Base-by-base conservation (phyloP, 2,888 invertebrate genomes). In the Sarcophaga caerulescens region DNA sequence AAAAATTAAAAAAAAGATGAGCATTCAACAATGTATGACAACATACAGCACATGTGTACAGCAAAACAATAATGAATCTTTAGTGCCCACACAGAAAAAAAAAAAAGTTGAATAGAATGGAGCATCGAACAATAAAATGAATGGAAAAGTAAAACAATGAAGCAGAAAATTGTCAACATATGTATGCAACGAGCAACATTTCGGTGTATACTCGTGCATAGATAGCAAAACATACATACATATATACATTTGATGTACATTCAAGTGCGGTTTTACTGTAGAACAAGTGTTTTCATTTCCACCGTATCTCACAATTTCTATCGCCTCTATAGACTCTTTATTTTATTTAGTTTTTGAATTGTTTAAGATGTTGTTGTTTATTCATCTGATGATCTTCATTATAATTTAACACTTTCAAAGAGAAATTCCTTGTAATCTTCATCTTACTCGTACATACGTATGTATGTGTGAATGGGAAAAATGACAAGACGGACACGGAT, bases 361-460 rank as follows among this genome's bases (percentile, higher is more conserved):
- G 35, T 35, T 35, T 35, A 35, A 35, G 35, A 35, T 35, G 35
- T 10, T 35, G 35, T 35, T 35, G 35, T 35, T 35, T 35, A 73
- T 74, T 83, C 77, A 70, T 84, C 74, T 77, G 83, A 79, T 82
- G 77, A 81, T 86, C 80, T 84, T 81, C 74, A 77, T 78, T 83
- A 86, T 86, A 86, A 84, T 86, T 86, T 77, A 86, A 77, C 74
- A 81, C 81, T 86, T 84, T 60, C 66, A 70, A 45, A 69, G n/a
- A 70, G 74, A 83, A 74, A 83, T 78, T 80, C 65, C 47, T 77
- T 83, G 80, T 81, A 81, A 77, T 83, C 80, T 83, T 77, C n/a
- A 83, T 81, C 71, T 81, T 63, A 47, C 52, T 81, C 71, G 76
- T 63, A 47, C 52, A 4, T 63, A 47, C 17, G 12, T 52, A 4